Evolutionary conservation across 2,888 invertebrate genomes (phyloP), one percentile per base, ranked within the genome.

Genomic region (Psylliodes chrysocephalus): DNA sequence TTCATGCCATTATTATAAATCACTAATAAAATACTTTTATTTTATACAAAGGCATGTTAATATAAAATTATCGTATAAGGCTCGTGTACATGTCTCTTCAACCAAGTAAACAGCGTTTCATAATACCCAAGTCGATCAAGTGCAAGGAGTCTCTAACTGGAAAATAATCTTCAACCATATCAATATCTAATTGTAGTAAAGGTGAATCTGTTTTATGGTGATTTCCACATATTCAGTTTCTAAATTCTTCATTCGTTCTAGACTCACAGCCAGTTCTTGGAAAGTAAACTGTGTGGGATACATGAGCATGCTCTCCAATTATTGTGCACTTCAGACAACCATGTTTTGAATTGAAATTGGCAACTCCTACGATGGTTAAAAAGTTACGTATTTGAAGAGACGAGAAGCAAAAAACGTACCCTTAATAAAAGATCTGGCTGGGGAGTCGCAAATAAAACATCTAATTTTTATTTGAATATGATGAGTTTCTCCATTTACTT

Each of bases 161-260:
- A 60, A 75, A 73, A 56, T 70, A 64, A 35, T 73, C 56, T n/a
- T n/a, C n/a, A 0, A 74, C 52, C 74, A 73, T 75, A 62, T 75
- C 53, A 28, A 75, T 66, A 17, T 69, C 70, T n/a, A 73, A 56
- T 30, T 57, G 33, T 40, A 30, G n/a, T 53, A 71, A 47, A 22
- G 69, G 66, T 8, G 66, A 56, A 30, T 71, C 25, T 18, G 14
- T 4, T 63, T 71, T 71, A 49, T 71, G 65, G 59, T 71, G 70
- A n/a, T 18, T 42, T 46, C 59, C 71, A 67, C 67, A 72, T 42
- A 63, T 44, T 60, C 60, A 64, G 22, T 18, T 40, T 47, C 72
- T 33, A 66, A 73, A 73, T 33, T 54, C 67, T 28, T 62, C 59
- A 63, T 73, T 61, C 33, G 71, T 69, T 54, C 71, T 49, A 52